Conservation (phyloP, 23 tunicate species). For the Trididemnum miniatum region DNA sequence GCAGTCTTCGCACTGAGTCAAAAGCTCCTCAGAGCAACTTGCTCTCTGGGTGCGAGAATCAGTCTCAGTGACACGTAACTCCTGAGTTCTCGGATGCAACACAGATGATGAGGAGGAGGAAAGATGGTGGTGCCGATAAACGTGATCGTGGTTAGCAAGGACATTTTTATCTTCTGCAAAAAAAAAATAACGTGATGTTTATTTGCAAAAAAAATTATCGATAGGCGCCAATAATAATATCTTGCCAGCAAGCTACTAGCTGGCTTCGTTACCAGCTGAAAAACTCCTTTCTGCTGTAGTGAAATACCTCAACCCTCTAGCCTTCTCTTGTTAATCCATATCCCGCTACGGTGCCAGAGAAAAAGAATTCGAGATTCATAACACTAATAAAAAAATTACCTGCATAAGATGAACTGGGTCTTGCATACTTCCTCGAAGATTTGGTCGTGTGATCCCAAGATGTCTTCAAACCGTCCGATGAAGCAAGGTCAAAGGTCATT, state of each 20-base stretch:
- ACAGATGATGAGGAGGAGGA: background rate
- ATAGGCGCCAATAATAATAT: no score
- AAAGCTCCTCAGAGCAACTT: constrained; percentile 21
- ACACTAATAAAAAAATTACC: constrained; percentile 10
- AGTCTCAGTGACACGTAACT: background rate
- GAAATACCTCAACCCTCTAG: no score
- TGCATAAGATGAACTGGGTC: constrained; percentile 14
- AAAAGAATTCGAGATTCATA: no score
- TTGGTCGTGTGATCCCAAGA: constrained; percentile 2
- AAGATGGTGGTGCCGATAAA: background rate
- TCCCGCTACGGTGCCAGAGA: no score
- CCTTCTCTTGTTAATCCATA: no score
- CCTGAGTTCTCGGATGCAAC: background rate
- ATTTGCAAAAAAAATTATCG: no score
- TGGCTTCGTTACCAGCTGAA: no score
- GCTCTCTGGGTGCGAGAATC: background rate
- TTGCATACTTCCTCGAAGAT: background rate
- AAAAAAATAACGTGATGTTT: no score
- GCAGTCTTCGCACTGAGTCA: constrained; percentile 30
- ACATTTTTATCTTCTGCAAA: background rate
- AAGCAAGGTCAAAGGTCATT: constrained; percentile 89
- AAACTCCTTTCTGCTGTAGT: no score
- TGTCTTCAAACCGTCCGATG: constrained; percentile 30
- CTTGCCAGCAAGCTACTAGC: no score
- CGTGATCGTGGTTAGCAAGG: background rate